A percentile compares a stretch with the other conserved stretches of the same genome.
These are phyloP conservation scores for Anguilla marmorata DNA, from an alignment of 2,797 vertebrate genomes.

Conservation along the genomic window DNA sequence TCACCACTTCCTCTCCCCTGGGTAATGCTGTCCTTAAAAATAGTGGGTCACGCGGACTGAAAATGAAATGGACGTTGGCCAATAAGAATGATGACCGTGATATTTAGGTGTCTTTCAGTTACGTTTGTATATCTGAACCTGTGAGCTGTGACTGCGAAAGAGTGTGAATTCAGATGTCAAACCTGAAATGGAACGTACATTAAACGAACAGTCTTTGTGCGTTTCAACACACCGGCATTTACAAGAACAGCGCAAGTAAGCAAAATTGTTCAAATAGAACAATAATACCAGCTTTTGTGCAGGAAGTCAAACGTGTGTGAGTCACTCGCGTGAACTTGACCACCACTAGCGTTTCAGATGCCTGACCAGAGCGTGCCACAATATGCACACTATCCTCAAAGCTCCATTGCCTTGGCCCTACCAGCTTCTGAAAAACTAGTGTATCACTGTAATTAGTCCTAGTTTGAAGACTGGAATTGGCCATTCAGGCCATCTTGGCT, in stretches of 20 bases:
- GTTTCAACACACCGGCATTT: neutral
- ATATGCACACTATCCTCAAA: neutral
- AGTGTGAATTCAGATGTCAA: neutral
- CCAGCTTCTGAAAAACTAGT: neutral
- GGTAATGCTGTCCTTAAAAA: neutral
- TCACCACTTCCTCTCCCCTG: neutral
- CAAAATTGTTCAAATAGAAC: neutral
- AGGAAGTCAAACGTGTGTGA: neutral
- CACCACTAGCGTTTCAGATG: neutral
- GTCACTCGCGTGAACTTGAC: neutral
- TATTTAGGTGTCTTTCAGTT: neutral
- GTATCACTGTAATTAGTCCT: neutral
- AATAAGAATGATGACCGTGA: neutral
- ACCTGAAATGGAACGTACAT: neutral
- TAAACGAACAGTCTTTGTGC: neutral
- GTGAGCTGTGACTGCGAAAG: neutral
- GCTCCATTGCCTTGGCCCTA: neutral
- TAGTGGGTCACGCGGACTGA: neutral
- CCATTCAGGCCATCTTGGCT: neutral
- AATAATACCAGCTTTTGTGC: neutral
- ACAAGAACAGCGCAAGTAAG: neutral
- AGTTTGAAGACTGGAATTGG: neutral
- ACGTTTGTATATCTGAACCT: neutral
- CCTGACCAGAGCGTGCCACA: neutral
- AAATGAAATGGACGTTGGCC: neutral